Base-by-base conservation (phyloP, 2,113 vertebrate genomes). In the Spheniscus mendiculus region DNA sequence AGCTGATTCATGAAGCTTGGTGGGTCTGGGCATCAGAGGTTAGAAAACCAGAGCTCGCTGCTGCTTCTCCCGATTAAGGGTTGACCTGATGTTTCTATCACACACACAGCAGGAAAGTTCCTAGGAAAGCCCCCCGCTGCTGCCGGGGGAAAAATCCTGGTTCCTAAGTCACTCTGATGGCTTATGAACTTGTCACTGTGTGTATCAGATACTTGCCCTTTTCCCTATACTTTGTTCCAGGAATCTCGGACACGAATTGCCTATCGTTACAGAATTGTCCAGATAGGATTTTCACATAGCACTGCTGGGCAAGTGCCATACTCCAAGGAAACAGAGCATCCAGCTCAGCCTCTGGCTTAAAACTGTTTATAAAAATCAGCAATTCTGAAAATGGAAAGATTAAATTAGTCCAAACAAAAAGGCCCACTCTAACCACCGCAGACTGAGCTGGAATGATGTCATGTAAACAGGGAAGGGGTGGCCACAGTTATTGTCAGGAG, bases 371-470 rank as follows among this genome's bases (percentile, higher is more conserved):
- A 74, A 77, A 93, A 85, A 40, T 7, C 83, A 59, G 91, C 27
- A 11, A 0, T 61, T 93, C 45, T 8, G 70, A 61, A 86, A 49
- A 83, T 50, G 59, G 89, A 45, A 49, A 62, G 91, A 89, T 89
- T 45, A 61, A 73, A 70, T 61, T 32, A 89, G 30, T 62, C 58
- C 94, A 96, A 96, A 96, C 79, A 95, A 70, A 89, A 88, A 44
- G 42, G 5, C 34, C 49, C 0, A 0, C 62, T 53, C 36, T 17
- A 11, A 36, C 21, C 62, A 14, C 19, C 0, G 1, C 59, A 45
- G 50, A 5, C 5, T 0, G 9, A 6, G 84, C 63, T 20, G 74
- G 83, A 58, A 27, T 40, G 74, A 71, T 69, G 95, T 49, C 88
- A 56, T 59, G 56, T 30, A 72, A 88, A 88, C 85, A 88, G 71